These are phyloP conservation scores for Porphyrio hochstetteri DNA, from an alignment of 2,113 vertebrate species.

Conservation along the genomic window DNA sequence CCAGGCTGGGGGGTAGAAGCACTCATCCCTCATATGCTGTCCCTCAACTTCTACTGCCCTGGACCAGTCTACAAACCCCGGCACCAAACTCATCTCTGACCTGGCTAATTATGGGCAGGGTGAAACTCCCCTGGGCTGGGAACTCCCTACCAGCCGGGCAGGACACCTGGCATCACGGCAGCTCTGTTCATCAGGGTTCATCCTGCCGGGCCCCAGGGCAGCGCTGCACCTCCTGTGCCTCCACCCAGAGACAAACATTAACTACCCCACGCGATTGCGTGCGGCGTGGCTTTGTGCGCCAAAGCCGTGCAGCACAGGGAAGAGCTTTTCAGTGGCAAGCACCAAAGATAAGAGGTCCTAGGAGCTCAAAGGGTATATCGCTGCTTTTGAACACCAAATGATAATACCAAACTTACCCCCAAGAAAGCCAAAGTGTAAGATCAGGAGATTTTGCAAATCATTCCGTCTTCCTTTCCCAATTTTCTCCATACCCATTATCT, in stretches of 20 bases:
- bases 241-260: not conserved
- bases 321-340: not conserved
- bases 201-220: not conserved
- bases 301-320: not conserved
- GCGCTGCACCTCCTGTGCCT: rapidly evolving
- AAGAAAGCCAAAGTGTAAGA: not conserved
- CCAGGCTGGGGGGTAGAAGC: not conserved
- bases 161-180: not conserved
- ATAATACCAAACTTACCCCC: not conserved
- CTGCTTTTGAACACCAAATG: not conserved
- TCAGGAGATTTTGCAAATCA: not conserved
- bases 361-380: not conserved
- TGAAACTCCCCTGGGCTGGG: not conserved
- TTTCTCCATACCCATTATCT: not conserved
- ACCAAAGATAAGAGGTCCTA: not conserved
- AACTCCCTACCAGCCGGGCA: rapidly evolving
- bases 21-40: not conserved
- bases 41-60: not conserved
- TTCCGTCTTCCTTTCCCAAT: not conserved
- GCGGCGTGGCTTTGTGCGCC: not conserved
- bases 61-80: not conserved
- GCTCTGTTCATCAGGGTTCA: not conserved
- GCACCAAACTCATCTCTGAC: not conserved
- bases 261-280: not conserved
- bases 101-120: not conserved